Conservation (phyloP, 2,797 vertebrate genomes). For the Lepilemur septentrionalis region DNA sequence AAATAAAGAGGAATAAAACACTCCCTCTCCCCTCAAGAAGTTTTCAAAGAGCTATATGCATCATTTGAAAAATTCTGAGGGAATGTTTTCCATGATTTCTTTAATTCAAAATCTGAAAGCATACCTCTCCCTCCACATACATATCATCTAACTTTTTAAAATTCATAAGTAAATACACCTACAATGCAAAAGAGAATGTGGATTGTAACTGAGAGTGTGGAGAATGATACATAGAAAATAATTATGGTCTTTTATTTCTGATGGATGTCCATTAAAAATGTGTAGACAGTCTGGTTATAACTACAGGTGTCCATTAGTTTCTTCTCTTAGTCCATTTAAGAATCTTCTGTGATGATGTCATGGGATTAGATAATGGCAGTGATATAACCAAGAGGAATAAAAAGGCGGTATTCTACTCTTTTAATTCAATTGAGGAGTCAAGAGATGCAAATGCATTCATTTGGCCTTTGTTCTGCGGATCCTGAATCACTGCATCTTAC, state of each 20-base stretch:
- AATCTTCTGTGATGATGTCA: not conserved
- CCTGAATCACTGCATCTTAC: not conserved
- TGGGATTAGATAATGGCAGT: not conserved
- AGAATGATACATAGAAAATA: not conserved
- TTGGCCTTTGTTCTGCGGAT: not conserved
- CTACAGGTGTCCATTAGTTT: not conserved
- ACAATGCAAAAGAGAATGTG: not conserved
- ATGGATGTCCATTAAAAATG: not conserved
- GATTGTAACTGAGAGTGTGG: not conserved
- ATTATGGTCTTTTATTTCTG: not conserved
- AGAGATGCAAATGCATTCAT: not conserved
- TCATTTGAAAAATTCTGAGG: not conserved
- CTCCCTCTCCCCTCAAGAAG: not conserved
- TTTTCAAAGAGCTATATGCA: not conserved
- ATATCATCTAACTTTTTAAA: not conserved
- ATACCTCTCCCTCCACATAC: not conserved
- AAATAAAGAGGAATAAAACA: constrained; percentile 15
- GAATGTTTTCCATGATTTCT: not conserved
- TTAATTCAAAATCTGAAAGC: not conserved
- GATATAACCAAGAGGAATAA: not conserved
- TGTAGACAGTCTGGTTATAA: not conserved
- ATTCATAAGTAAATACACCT: not conserved
- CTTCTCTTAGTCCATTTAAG: not conserved
- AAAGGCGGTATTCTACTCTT: not conserved
- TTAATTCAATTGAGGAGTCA: not conserved